phyloP scores from a whole-genome alignment of 2,113 vertebrate genomes.

The Monarcha castaneiventris region DNA sequence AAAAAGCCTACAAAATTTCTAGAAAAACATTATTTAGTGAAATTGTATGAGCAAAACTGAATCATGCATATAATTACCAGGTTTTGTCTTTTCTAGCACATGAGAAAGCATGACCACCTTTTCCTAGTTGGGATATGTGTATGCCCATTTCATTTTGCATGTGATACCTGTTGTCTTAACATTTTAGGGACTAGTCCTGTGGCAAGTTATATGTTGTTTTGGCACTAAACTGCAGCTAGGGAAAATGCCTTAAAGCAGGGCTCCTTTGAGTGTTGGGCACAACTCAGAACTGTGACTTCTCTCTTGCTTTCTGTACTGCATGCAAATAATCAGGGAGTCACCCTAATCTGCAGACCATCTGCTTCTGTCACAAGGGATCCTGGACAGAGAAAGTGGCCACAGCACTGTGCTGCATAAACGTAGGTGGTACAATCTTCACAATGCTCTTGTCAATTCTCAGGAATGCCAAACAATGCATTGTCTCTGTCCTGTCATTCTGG shows the following conservation, averaged over 20 bases:
- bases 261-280: background rate
- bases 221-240: background rate
- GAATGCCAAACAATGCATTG: background rate
- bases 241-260: background rate
- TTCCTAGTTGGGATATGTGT: accelerated
- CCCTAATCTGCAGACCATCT: background rate
- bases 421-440: background rate
- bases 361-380: background rate
- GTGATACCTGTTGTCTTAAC: background rate
- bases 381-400: background rate
- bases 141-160: background rate
- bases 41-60: background rate
- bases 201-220: background rate
- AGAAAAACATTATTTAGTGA: background rate
- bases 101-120: background rate
- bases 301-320: background rate
- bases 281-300: background rate
- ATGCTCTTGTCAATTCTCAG: background rate
- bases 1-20: background rate
- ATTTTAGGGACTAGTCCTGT: background rate
- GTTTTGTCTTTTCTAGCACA: background rate
- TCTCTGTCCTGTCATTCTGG: background rate
- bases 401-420: background rate
- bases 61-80: background rate
- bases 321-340: background rate